These are phyloP conservation scores for Pelodiscus sinensis DNA, from an alignment of 2,113 vertebrate species.

Conservation along the genomic window DNA sequence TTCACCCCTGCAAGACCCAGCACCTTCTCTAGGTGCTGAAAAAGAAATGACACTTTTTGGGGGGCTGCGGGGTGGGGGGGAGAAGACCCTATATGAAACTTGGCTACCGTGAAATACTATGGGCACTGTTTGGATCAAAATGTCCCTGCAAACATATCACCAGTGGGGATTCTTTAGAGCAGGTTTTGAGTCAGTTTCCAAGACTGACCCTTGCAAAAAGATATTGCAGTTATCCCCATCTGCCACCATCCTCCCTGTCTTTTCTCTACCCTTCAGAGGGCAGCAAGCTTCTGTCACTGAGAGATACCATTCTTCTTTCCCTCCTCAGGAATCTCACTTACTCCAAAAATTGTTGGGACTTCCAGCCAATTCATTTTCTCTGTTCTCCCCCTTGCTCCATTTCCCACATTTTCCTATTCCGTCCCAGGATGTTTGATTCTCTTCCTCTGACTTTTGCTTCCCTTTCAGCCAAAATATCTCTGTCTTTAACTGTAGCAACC, in stretches of 20 bases:
- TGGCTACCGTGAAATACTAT: background rate
- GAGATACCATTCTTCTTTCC: background rate
- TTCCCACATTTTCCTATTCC: background rate
- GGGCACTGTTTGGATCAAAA: background rate
- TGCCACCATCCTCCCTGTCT: fast-evolving
- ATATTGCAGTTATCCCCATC: background rate
- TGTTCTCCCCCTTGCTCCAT: background rate
- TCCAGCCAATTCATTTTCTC: background rate
- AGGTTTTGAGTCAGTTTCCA: background rate
- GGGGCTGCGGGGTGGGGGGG: too few relatives aligned
- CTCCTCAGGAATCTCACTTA: background rate
- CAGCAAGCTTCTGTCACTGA: background rate
- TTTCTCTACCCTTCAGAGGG: background rate
- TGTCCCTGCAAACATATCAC: background rate
- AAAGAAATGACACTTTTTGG: background rate
- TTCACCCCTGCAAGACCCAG: too few relatives aligned
- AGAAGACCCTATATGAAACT: background rate
- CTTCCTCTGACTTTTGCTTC: background rate
- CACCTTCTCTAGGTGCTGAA: background rate
- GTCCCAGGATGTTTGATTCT: background rate
- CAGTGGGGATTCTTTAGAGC: background rate
- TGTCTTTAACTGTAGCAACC: background rate
- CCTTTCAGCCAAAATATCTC: background rate
- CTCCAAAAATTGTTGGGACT: background rate
- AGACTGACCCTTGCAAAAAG: background rate